phyloP scores from a whole-genome alignment of 2,888 invertebrate species.

The Andrena trimmerana region DNA sequence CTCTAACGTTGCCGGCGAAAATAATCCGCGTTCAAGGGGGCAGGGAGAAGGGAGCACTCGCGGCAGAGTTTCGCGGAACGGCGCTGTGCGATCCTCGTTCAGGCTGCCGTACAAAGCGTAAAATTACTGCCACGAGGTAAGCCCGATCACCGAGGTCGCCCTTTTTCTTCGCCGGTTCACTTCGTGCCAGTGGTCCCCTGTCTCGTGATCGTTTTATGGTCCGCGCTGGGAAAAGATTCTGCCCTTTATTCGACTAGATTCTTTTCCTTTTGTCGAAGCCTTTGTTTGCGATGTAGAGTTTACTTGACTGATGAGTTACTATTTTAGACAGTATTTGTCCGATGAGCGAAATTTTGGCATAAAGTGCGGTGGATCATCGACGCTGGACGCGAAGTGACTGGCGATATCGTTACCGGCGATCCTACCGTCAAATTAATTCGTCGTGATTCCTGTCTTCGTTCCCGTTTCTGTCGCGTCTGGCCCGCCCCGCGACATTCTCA shows the following conservation, averaged over 20 bases:
- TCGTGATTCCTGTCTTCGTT: conserved; percentile 28
- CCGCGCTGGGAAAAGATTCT: not conserved
- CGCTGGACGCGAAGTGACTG: conserved; percentile 40
- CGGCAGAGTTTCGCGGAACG: conserved; percentile 54
- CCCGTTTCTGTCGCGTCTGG: conserved; percentile 26
- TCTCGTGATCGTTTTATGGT: conserved; percentile 37
- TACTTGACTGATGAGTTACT: not conserved
- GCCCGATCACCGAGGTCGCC: conserved; percentile 11
- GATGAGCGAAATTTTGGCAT: conserved; percentile 35
- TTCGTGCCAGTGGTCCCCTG: not conserved
- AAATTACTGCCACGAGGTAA: conserved; percentile 46
- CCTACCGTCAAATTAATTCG: conserved; percentile 49
- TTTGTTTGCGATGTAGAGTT: not conserved
- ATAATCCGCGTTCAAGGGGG: conserved; percentile 54
- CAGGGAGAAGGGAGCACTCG: conserved; percentile 33
- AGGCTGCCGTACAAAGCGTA: conserved; percentile 44
- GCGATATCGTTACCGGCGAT: conserved; percentile 37
- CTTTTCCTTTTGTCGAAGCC: not conserved
- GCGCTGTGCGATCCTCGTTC: not conserved
- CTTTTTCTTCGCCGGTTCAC: conserved; percentile 19
- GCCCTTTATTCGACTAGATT: not conserved
- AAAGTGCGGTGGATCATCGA: conserved; percentile 35
- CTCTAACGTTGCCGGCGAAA: conserved; percentile 51
- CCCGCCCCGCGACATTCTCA: not conserved
- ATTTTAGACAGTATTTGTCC: not conserved